Conservation (phyloP, 2,113 vertebrate genomes). For the Rhizomys pruinosus region DNA sequence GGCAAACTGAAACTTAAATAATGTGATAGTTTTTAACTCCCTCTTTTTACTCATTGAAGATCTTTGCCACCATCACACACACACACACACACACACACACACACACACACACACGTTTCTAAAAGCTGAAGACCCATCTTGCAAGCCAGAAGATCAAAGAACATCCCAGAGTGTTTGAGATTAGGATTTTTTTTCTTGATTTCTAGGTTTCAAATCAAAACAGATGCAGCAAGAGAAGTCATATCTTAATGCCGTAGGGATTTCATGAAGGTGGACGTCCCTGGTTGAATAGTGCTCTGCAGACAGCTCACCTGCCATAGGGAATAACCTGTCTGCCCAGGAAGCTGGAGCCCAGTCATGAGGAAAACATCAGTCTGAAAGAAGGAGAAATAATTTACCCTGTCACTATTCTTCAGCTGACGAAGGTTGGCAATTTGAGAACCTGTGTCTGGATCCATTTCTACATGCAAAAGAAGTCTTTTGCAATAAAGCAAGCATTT, state of each 20-base stretch:
- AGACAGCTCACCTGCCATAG: background rate
- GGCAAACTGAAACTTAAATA: background rate
- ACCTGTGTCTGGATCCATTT: conserved; percentile 43
- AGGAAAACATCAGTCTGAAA: background rate
- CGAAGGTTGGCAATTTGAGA: conserved; percentile 49
- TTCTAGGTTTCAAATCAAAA: conserved; percentile 50
- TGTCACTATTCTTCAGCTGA: conserved; percentile 32
- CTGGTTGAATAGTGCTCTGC: background rate
- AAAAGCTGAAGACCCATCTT: conserved; percentile 21
- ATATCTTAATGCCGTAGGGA: background rate
- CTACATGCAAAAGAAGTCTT: conserved; percentile 33
- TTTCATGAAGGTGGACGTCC: background rate
- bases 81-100: background rate
- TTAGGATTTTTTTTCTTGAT: background rate
- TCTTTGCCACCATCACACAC: background rate
- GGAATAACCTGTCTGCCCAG: background rate
- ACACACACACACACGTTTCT: background rate
- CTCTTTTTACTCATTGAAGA: background rate
- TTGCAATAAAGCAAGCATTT: conserved; percentile 62
- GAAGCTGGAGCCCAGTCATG: background rate
- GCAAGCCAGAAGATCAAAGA: conserved; percentile 45
- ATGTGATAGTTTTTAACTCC: background rate
- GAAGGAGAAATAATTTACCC: conserved; percentile 32
- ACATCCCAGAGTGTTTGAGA: background rate
- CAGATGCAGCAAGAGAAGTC: conserved; percentile 1